These are phyloP conservation scores for Lottia gigantea DNA, from an alignment of 2,888 invertebrate species.

Conservation along the genomic window DNA sequence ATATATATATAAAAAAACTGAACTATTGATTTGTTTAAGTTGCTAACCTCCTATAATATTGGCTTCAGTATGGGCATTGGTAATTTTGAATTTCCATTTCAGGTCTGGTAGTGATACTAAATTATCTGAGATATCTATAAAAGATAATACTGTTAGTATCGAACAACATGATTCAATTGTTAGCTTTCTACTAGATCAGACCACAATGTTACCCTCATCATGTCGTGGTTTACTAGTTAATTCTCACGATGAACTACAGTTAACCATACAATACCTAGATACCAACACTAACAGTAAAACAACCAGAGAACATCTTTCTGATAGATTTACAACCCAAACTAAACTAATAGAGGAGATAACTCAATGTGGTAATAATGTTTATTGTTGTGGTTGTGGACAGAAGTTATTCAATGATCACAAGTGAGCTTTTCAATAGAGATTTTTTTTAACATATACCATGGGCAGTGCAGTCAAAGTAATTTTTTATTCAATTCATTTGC, in stretches of 20 bases:
- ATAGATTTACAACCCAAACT: conserved; percentile 27
- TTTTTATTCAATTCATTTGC: no score
- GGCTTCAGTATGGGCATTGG: no score
- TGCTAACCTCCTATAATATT: no score
- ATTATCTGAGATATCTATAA: neutral
- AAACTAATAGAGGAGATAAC: conserved; percentile 39
- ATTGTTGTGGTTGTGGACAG: conserved; percentile 45
- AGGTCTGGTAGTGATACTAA: neutral
- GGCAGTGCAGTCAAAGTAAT: neutral
- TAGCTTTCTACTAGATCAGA: conserved; percentile 27
- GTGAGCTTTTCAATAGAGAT: conserved; percentile 13
- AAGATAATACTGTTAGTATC: neutral
- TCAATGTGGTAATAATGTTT: conserved; percentile 42
- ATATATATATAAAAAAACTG: neutral
- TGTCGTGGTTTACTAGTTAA: conserved; percentile 40
- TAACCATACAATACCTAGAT: conserved; percentile 28
- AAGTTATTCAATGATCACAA: conserved; percentile 26
- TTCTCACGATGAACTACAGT: conserved; percentile 30
- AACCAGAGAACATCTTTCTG: neutral
- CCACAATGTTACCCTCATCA: conserved; percentile 37
- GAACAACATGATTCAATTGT: neutral
- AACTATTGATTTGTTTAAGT: no score
- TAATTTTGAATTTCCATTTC: neutral
- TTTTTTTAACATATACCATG: neutral
- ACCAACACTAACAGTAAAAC: neutral